Percentiles rank a stretch among this genome's conserved stretches.
phyloP scores from a whole-genome alignment of 1,140 invertebrate genomes.

The Drosophila micromelanica region DNA sequence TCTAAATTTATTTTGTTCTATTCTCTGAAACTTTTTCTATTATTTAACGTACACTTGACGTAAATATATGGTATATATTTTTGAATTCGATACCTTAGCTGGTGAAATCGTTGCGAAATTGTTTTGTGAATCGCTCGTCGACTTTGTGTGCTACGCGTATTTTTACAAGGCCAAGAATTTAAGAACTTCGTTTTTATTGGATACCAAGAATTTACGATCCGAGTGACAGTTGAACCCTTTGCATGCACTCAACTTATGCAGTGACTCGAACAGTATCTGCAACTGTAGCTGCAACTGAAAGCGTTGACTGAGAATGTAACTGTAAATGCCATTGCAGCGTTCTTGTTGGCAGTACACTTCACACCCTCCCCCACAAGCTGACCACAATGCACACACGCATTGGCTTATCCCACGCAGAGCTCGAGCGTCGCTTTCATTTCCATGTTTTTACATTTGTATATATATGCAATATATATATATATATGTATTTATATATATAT shows the following conservation, averaged over 20 bases:
- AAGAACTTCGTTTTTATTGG: constrained; percentile 5
- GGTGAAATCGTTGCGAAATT: background rate
- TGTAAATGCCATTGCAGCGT: constrained; percentile 40
- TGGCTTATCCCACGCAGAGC: constrained; percentile 60
- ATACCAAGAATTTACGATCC: constrained; percentile 29
- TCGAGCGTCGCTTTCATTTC: constrained; percentile 49
- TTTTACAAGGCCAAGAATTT: constrained; percentile 2
- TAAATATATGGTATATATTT: background rate
- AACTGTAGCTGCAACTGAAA: constrained; percentile 19
- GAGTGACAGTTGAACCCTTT: constrained; percentile 38
- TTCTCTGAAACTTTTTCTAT: no score
- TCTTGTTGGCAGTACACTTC: constrained; percentile 62
- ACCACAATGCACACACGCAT: constrained; percentile 57
- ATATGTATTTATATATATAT: background rate
- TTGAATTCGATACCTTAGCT: no score
- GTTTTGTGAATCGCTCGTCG: constrained; percentile 1
- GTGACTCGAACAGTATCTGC: constrained; percentile 15
- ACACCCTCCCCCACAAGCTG: constrained; percentile 41
- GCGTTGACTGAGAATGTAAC: constrained; percentile 3
- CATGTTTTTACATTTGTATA: constrained; percentile 53
- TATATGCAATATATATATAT: constrained; percentile 31
- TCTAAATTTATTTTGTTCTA: no score
- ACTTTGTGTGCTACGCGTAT: background rate
- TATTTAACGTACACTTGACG: no score
- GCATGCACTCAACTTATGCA: constrained; percentile 33